Evolutionary conservation across 2,113 vertebrate species (phyloP).

Genomic region (Alligator sinensis): DNA sequence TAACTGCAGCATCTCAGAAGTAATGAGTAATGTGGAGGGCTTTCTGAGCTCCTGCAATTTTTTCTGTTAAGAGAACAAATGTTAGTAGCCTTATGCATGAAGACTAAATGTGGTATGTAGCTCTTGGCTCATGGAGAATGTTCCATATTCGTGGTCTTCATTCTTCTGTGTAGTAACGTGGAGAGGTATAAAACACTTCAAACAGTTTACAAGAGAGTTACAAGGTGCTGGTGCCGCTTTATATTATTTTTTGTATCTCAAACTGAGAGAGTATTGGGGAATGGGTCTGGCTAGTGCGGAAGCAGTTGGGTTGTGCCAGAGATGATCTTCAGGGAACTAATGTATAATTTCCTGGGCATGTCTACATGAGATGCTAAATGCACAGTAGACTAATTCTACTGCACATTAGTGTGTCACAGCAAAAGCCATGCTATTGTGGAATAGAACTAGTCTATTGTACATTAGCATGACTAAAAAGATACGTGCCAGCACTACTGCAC

Average conservation of each 20-base stretch:
- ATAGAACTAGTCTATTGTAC: too few species aligned
- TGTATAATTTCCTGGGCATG: background rate
- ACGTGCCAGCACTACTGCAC: too few species aligned
- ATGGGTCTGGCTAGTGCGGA: background rate
- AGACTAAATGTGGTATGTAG: background rate
- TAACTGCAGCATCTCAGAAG: background rate
- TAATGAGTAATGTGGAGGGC: background rate
- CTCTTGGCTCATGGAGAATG: background rate
- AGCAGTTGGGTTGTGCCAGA: background rate
- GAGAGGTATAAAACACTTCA: too few species aligned
- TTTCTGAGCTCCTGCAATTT: background rate
- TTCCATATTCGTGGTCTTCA: background rate
- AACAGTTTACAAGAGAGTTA: too few species aligned
- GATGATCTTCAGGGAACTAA: background rate
- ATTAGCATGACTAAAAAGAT: too few species aligned
- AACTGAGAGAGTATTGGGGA: fast-evolving
- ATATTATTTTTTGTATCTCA: fast-evolving
- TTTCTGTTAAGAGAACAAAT: background rate
- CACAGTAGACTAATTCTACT: too few species aligned
- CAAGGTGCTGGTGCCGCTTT: too few species aligned
- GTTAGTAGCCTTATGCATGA: background rate
- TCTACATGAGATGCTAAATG: too few species aligned
- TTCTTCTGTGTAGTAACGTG: too few species aligned
- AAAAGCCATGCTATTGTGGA: too few species aligned
- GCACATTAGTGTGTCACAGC: too few species aligned